Evolutionary conservation across 2,113 vertebrate genomes (phyloP).

Genomic region (Bolborhynchus lineola): DNA sequence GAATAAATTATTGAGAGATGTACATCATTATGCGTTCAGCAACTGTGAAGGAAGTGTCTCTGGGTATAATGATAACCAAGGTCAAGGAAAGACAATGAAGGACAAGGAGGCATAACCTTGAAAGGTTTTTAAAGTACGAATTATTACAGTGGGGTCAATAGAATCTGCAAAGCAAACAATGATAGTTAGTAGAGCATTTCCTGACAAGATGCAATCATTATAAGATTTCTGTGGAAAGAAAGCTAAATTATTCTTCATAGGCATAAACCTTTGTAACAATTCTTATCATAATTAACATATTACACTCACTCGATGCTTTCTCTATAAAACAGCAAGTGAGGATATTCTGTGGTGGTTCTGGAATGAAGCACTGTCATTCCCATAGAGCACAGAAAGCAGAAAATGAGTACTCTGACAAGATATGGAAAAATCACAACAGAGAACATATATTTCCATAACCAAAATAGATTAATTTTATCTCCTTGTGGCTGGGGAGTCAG

Average conservation of each 20-base stretch:
- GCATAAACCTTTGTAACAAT: conserved; percentile 3
- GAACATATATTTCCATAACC: neutral
- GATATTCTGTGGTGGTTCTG: neutral
- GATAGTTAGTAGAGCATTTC: neutral
- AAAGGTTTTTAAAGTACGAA: conserved; percentile 9
- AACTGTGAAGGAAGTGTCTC: neutral
- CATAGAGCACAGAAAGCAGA: neutral
- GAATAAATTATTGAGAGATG: conserved; percentile 34
- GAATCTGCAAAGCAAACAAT: neutral
- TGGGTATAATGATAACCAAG: neutral
- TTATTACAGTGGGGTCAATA: neutral
- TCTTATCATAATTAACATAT: neutral
- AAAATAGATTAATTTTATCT: neutral
- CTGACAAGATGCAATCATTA: neutral
- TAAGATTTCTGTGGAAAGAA: neutral
- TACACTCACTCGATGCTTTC: neutral
- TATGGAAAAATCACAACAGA: neutral
- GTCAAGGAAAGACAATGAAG: conserved; percentile 10
- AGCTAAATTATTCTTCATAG: neutral
- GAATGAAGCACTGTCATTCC: neutral
- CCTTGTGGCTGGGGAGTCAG: neutral
- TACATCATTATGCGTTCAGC: conserved; percentile 6
- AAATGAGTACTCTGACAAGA: neutral
- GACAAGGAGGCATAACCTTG: neutral
- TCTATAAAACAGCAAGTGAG: neutral